Percentiles rank a stretch among this genome's conserved stretches.
Conservation (phyloP, 2,797 vertebrate species). For the Falco naumanni region DNA sequence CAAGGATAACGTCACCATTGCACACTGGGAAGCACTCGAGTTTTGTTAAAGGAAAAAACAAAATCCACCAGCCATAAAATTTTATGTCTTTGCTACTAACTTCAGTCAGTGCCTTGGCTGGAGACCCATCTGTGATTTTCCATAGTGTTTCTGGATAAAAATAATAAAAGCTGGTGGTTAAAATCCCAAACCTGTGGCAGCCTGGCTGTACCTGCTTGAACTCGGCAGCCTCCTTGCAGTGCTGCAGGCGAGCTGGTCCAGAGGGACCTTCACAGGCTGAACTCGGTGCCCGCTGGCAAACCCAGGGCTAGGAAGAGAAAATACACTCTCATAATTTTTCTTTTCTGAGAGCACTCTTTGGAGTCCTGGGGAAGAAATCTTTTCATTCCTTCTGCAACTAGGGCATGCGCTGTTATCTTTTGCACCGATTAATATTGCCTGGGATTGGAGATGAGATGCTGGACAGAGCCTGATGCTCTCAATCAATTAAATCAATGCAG, state of each 20-base stretch:
- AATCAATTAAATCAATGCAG: constrained; percentile 7
- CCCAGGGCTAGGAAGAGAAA: not conserved
- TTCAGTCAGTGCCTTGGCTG: not conserved
- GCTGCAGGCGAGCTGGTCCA: not conserved
- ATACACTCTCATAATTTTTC: not conserved
- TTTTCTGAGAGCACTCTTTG: not conserved
- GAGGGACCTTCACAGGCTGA: not conserved
- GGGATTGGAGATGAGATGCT: not conserved
- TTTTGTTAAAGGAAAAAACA: not conserved
- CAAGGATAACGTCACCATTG: not conserved
- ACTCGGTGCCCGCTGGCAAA: not conserved
- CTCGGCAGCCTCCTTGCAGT: not conserved
- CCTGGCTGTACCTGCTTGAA: not conserved
- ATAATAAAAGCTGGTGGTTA: not conserved
- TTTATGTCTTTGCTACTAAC: not conserved
- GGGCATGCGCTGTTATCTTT: not conserved
- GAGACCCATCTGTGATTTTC: not conserved
- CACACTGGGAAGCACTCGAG: not conserved
- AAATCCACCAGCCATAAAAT: not conserved
- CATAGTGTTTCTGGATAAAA: not conserved
- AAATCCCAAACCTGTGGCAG: not conserved
- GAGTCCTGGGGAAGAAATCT: not conserved
- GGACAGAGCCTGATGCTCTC: not conserved
- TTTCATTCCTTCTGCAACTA: not conserved
- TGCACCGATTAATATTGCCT: not conserved